These are phyloP conservation scores for Phortica okadai DNA, from an alignment of 2,888 invertebrate genomes.

Conservation along the genomic window DNA sequence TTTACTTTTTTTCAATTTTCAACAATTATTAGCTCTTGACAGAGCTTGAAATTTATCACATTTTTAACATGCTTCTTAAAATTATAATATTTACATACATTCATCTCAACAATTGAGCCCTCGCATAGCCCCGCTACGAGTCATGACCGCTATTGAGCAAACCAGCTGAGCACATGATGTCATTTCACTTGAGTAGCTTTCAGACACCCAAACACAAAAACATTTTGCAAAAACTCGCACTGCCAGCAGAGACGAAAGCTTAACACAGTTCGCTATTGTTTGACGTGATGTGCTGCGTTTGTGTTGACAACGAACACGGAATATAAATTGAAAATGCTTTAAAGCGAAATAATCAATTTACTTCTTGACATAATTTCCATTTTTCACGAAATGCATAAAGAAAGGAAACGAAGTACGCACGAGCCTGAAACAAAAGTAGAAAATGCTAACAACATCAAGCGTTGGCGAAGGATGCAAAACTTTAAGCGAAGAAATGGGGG, in stretches of 20 bases:
- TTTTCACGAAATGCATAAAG: conserved; percentile 69
- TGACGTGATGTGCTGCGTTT: conserved; percentile 43
- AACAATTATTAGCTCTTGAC: too few relatives aligned
- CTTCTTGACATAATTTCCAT: conserved; percentile 75
- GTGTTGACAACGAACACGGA: conserved; percentile 71
- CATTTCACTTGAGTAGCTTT: conserved; percentile 71
- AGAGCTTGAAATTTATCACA: too few relatives aligned
- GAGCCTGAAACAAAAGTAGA: conserved; percentile 4
- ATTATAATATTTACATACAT: neutral
- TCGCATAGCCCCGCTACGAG: neutral
- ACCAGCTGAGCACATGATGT: conserved; percentile 67
- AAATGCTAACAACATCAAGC: neutral
- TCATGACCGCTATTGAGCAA: neutral
- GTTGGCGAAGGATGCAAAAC: too few relatives aligned
- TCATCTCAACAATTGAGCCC: conserved; percentile 35
- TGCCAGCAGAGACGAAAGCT: neutral
- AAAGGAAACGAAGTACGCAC: conserved; percentile 43
- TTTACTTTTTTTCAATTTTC: too few relatives aligned
- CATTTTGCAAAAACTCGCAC: conserved; percentile 7
- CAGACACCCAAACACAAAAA: conserved; percentile 22
- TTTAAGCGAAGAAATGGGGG: too few relatives aligned
- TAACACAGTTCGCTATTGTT: conserved; percentile 52
- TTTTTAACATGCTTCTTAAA: too few relatives aligned
- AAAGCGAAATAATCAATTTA: conserved; percentile 75
- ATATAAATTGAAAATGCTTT: conserved; percentile 74